Evolutionary conservation across 1,140 invertebrate genomes (phyloP), one percentile per base, ranked within the genome.

Genomic region (Aphaenogaster floridana): DNA sequence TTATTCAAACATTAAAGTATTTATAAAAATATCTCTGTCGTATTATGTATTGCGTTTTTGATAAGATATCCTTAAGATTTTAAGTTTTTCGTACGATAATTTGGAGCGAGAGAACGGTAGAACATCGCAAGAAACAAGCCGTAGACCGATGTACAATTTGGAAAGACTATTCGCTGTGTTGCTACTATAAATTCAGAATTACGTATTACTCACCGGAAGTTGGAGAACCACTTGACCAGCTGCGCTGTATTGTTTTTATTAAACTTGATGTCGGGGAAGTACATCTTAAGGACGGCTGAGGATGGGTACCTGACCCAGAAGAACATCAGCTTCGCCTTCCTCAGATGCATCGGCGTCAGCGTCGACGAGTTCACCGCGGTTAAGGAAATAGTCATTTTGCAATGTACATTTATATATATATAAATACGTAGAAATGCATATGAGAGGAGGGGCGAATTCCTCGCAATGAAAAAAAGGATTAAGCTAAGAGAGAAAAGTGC

Each of bases 161-260:
- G 42, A 83, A 57, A 72, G 34, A 68, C 8, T 36, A n/a, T 15
- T 34, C 36, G 28, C 34, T 36, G 1, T 13, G 3, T 21, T 39
- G 6, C 15, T 83, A 66, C 17, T 50, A n/a, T 36, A 83, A 90
- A 87, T 90, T 84, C 3, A 77, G 6, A 21, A 63, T 83, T 7
- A 39, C 11, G 36, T 36, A 76, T 79, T 54, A 97, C 98, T 98
- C 96, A 99, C 99, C 99, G 97, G 96, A 99, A 99, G 95, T 99
- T 99, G 94, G 99, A 99, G 97, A 99, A 99, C 99, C 99, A 99
- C 96, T 99, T 99, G 96, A 99, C 99, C 94, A 99, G 97, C 96
- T 99, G 99, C 92, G 99, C 99, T 87, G 99, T 99, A 96, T 99
- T 99, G 97, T 99, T 99, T 96, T 99, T 99, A 97, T 99, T 99